Conservation (phyloP, 2,797 vertebrate species). For the Chloroceryle inda region DNA sequence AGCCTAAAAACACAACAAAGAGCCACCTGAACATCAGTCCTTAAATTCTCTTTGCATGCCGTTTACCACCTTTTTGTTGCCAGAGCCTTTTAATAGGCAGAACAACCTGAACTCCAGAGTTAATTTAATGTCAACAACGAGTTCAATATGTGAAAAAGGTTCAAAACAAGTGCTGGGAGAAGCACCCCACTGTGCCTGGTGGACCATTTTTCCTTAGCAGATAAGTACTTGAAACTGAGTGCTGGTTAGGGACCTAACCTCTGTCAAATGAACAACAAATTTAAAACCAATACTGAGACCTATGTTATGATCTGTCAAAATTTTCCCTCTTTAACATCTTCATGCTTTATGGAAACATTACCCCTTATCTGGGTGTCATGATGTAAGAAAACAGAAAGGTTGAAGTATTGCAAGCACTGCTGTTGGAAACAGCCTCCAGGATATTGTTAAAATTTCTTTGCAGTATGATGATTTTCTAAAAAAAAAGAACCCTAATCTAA, state of each 20-base stretch:
- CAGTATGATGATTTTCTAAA: not conserved
- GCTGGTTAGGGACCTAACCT: not conserved
- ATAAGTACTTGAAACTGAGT: not conserved
- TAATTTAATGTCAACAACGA: not conserved
- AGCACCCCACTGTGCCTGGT: not conserved
- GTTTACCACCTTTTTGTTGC: fast-evolving
- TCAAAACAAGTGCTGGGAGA: not conserved
- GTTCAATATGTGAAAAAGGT: not conserved
- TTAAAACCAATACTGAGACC: not conserved
- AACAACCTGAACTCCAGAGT: not conserved
- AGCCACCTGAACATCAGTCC: not conserved
- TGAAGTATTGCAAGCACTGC: not conserved
- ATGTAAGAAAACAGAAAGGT: not conserved
- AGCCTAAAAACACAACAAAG: not conserved
- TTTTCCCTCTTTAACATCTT: not conserved
- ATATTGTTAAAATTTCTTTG: not conserved
- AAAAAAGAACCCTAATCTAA: not conserved
- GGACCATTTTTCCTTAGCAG: not conserved
- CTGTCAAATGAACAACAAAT: not conserved
- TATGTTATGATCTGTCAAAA: not conserved
- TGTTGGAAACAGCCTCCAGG: not conserved
- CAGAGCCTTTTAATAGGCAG: not conserved
- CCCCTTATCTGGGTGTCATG: not conserved
- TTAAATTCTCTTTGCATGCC: not conserved
- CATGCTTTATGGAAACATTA: not conserved